phyloP scores from a whole-genome alignment of 2,888 invertebrate genomes.

The Drosophila neotestacea region DNA sequence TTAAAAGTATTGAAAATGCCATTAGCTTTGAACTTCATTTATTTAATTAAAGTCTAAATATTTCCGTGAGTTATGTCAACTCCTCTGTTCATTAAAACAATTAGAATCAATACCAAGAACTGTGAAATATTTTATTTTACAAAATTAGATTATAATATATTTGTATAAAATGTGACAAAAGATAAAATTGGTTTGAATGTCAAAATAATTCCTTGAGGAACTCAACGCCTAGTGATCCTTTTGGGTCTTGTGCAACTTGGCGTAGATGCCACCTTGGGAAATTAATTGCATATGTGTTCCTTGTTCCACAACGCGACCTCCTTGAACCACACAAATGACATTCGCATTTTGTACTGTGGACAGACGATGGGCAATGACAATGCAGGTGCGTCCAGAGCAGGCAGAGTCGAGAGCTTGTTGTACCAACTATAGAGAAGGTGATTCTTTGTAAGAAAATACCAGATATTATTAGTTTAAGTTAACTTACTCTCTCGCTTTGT shows the following conservation, averaged over 20 bases:
- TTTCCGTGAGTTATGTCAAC: no score
- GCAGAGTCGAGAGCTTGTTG: conserved; percentile 94
- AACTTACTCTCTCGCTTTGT: conserved; percentile 87
- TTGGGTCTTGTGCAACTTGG: conserved; percentile 89
- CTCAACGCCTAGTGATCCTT: conserved; percentile 51
- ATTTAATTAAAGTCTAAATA: no score
- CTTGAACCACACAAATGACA: conserved; percentile 92
- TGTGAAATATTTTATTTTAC: conserved; percentile 39
- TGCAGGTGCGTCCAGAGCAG: conserved; percentile 92
- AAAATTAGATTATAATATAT: not conserved
- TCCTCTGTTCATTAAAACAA: not conserved
- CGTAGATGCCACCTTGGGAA: conserved; percentile 88
- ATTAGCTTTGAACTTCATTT: no score
- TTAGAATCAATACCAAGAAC: not conserved
- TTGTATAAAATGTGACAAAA: conserved; percentile 9
- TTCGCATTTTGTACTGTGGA: conserved; percentile 94
- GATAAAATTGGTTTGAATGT: conserved; percentile 3
- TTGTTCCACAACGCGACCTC: conserved; percentile 91
- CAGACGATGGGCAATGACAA: conserved; percentile 94
- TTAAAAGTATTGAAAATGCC: no score
- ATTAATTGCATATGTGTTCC: conserved; percentile 92
- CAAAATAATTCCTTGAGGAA: not conserved
- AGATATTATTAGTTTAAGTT: not conserved
- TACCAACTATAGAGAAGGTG: conserved; percentile 86
- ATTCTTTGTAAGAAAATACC: not conserved